Conservation (phyloP, 2,113 vertebrate genomes). For the Dromas ardeola region DNA sequence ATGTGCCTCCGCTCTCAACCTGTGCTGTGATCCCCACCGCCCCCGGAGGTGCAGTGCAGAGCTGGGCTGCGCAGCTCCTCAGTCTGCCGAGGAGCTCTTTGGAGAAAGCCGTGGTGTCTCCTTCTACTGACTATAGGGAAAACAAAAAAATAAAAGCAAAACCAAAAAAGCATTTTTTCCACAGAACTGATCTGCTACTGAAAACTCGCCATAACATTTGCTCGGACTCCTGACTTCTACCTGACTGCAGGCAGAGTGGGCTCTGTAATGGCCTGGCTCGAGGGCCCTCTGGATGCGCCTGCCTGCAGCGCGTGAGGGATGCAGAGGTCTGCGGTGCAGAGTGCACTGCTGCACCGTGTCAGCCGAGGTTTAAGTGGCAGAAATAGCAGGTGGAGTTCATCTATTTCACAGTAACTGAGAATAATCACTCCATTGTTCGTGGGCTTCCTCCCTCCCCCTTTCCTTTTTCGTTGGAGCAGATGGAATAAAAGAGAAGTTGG, state of each 20-base stretch:
- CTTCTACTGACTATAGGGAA: background rate
- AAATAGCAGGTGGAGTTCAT: conserved; percentile 58
- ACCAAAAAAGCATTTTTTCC: background rate
- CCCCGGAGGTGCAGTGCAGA: fast-evolving
- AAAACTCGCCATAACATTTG: background rate
- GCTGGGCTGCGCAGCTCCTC: background rate
- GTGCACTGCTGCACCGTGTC: background rate
- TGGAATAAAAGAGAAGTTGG: conserved; percentile 20
- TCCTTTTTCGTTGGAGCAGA: background rate
- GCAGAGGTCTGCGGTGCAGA: background rate
- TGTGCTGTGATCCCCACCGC: background rate
- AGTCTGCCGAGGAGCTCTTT: background rate
- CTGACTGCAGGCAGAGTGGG: background rate
- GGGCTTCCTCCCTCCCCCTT: conserved; percentile 11
- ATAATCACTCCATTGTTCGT: conserved; percentile 55
- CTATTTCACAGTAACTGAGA: conserved; percentile 57
- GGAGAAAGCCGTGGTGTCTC: background rate
- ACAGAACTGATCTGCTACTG: background rate
- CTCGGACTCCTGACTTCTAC: background rate
- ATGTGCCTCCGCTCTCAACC: background rate
- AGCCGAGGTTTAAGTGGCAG: conserved; percentile 53
- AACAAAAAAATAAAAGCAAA: background rate
- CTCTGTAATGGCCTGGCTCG: background rate
- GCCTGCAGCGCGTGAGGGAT: background rate
- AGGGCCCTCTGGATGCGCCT: background rate